Evolutionary conservation across 2,113 vertebrate genomes (phyloP).

Genomic region (Pongo pygmaeus): DNA sequence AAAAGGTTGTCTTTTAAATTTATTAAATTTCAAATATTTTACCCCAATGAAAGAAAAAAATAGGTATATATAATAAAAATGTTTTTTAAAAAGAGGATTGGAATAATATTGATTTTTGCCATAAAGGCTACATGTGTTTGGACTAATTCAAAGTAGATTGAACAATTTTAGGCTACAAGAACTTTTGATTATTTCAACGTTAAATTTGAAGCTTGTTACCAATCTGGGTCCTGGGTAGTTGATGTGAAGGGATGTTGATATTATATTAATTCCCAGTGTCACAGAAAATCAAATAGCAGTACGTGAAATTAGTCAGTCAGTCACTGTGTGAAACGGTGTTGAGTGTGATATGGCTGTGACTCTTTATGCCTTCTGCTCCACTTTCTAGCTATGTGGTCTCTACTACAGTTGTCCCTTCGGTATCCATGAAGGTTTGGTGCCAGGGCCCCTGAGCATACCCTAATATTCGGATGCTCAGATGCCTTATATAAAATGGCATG

Average conservation of each 20-base stretch:
- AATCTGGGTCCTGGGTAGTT: background rate
- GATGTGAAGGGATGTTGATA: background rate
- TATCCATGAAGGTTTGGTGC: background rate
- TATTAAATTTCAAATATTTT: background rate
- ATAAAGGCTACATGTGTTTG: background rate
- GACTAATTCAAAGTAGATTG: background rate
- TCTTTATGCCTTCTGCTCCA: background rate
- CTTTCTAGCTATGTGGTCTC: background rate
- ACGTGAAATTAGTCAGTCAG: background rate
- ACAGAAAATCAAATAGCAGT: background rate
- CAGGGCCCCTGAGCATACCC: background rate
- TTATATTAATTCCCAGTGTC: background rate
- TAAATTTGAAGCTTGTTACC: background rate
- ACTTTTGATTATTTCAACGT: background rate
- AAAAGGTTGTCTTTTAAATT: background rate
- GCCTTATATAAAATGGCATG: background rate
- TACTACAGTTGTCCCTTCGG: background rate
- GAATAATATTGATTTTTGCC: background rate
- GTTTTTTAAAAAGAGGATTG: background rate
- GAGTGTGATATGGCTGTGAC: background rate
- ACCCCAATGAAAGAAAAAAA: background rate
- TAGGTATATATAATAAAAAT: no score
- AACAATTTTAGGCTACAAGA: background rate
- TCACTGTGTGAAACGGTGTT: background rate
- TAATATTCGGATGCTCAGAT: background rate